Base-by-base conservation (phyloP, 2,113 vertebrate genomes). In the Perca fluviatilis region DNA sequence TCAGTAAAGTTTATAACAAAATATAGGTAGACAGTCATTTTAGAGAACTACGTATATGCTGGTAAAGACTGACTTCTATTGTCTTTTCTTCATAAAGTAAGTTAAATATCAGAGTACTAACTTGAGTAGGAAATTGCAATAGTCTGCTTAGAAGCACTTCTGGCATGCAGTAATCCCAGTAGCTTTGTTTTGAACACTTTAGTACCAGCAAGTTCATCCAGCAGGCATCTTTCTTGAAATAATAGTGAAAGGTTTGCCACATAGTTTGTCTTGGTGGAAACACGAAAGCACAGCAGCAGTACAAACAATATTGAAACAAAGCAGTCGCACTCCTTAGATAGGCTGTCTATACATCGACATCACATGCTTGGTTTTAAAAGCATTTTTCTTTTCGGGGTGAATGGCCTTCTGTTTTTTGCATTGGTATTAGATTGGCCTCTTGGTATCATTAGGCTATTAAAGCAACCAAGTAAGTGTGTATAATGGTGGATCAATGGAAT, bases 401-500 rank as follows among this genome's bases (percentile, higher is more conserved):
- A 82, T 82, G 46, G 80, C 75, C 89, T 86, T 94, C 93, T 94
- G 92, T 91, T 94, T 95, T 93, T 65, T 92, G 74, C 93, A 95
- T 94, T 91, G 85, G 88, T 78, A 88, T 87, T 78, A 89, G 90
- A 91, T 90, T 88, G 92, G 82, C 62, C 80, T 85, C 88, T 89
- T 53, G 69, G 80, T 92, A 89, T 94, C 92, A 87, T 92, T 92
- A 93, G 86, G 79, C 73, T 87, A 90, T 92, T 83, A 89, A 82
- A 71, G 91, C 89, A 83, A 91, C 89, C 89, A 30, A 90, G 72
- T 93, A 90, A 90, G 87, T 89, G 92, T 89, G 89, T 89, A 87
- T 94, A 94, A 94, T 89, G 88, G 87, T 73, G 90, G 93, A 95
- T 95, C 93, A 92, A 94, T 93, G 94, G 92, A 95, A 94, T 94